Base-by-base conservation (phyloP, 53 echinoderm and acorn worm genomes). In the Luidia sarsii region DNA sequence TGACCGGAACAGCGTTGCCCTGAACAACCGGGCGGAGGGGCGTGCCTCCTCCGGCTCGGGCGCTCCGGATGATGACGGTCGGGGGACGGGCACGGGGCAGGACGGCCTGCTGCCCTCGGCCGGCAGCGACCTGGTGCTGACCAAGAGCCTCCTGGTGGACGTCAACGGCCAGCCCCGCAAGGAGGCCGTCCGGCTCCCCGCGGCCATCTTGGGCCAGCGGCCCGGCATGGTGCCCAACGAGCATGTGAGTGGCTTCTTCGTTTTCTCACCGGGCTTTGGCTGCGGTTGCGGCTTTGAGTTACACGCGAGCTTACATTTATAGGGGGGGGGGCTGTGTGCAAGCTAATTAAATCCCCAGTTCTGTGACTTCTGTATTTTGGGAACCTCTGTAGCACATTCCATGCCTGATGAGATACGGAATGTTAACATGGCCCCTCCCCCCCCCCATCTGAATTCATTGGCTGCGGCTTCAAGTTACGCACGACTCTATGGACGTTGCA, bases 201-300 rank as follows among this genome's bases (percentile, higher is more conserved):
- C 92, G 34, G 92, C 95, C 71, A 95, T 95, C 69, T 73, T 92
- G 87, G 95, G 95, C 7, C 85, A 89, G 87, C 92, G 85, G 39
- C 95, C 95, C 25, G 95, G 95, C 49, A 90, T 92, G 39, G 54
- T 92, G 64, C 92, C 95, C 25, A 95, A 95, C 39, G 49, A 82
- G 71, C 84, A 64, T 85, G 95, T 95, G 67, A 77, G 89, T 36
- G 6, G 9, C 24, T 25, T 41, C 16, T 25, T 32, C 8, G 15
- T 10, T 46, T 46, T 46, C 8, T 8, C 8, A 46, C 46, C 15
- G 15, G 46, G 46, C 15, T 46, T 15, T 15, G 8, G 15, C 46
- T 46, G 8, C 46, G 8, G 15, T 15, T 46, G 15, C 8, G 46
- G 46, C 15, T 46, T 10, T n/a, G n/a, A n/a, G n/a, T n/a, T n/a